A percentile compares a stretch with the other conserved stretches of the same genome.
Conservation (phyloP, 2,797 vertebrate genomes). For the Lepus oiostolus region DNA sequence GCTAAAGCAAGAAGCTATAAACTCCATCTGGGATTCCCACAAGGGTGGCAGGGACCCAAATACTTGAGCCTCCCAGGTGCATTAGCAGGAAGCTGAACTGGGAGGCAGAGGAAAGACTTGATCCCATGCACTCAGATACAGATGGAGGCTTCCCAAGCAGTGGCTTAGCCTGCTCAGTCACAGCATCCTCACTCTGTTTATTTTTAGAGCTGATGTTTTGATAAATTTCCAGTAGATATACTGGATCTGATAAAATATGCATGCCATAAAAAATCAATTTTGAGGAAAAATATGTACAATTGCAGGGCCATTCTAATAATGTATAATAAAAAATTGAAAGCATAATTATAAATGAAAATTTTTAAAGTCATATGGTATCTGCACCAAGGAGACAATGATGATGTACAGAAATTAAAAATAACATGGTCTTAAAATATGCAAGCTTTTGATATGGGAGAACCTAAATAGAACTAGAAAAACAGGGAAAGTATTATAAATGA, state of each 20-base stretch:
- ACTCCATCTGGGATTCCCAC: too few species aligned
- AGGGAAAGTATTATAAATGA: slow-evolving; percentile 21
- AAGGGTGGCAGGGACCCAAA: too few species aligned
- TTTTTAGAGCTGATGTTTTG: slow-evolving; percentile 5
- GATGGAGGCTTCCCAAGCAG: too few species aligned
- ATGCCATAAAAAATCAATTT: not conserved
- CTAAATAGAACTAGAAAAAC: not conserved
- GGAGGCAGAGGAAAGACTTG: too few species aligned
- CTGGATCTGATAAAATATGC: slow-evolving; percentile 38
- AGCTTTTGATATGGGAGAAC: slow-evolving; percentile 23
- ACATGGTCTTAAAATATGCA: not conserved
- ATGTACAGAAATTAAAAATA: not conserved
- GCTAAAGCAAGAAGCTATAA: too few species aligned
- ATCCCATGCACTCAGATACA: too few species aligned
- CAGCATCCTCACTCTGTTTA: not conserved
- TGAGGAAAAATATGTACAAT: not conserved
- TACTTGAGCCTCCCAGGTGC: too few species aligned
- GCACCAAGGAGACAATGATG: not conserved
- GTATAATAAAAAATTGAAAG: not conserved
- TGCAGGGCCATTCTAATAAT: not conserved
- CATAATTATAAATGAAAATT: slow-evolving; percentile 40
- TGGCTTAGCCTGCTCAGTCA: too few species aligned
- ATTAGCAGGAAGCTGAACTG: too few species aligned
- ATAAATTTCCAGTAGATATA: not conserved
- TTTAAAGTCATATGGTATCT: not conserved